Evolutionary conservation across 2,888 invertebrate species (phyloP).

Genomic region (Hirtodrosophila cameraria): DNA sequence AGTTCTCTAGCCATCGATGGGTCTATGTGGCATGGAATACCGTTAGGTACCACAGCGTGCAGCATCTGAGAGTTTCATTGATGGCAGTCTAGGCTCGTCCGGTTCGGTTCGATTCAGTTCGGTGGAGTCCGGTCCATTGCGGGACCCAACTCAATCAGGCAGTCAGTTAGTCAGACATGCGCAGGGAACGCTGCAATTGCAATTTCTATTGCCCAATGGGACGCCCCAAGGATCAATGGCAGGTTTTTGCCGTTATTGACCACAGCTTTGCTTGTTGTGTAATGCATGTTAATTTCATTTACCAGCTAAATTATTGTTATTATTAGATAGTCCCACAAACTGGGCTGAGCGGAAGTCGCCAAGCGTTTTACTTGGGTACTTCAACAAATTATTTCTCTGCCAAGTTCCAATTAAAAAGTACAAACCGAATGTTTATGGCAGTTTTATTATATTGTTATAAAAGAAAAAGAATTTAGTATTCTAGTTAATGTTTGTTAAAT

Average conservation of each 20-base stretch:
- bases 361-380: not conserved
- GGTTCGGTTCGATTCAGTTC: constrained; percentile 25
- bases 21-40: constrained; percentile 52
- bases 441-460: too few species aligned
- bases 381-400: too few species aligned
- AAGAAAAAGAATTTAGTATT: too few species aligned
- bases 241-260: constrained; percentile 74
- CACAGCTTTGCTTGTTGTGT: constrained; percentile 51
- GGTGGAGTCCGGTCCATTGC: constrained; percentile 28
- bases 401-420: too few species aligned
- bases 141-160: constrained; percentile 72
- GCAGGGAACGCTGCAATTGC: constrained; percentile 49
- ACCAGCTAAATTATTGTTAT: constrained; percentile 73
- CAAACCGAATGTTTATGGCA: too few species aligned
- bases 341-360: constrained; percentile 12
- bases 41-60: constrained; percentile 66
- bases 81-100: constrained; percentile 53
- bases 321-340: constrained; percentile 49
- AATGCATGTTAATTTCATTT: constrained; percentile 79
- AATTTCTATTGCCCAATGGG: constrained; percentile 69
- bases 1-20: constrained; percentile 19
- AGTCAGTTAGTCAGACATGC: constrained; percentile 49
- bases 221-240: constrained; percentile 76
- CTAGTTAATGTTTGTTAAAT: too few species aligned
- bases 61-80: constrained; percentile 63